A percentile compares a stretch with the other conserved stretches of the same genome.
These are phyloP conservation scores for Rhopilema esculentum DNA, from an alignment of 30 jellyfish, hydroid and myxozoan species.

Conservation along the genomic window DNA sequence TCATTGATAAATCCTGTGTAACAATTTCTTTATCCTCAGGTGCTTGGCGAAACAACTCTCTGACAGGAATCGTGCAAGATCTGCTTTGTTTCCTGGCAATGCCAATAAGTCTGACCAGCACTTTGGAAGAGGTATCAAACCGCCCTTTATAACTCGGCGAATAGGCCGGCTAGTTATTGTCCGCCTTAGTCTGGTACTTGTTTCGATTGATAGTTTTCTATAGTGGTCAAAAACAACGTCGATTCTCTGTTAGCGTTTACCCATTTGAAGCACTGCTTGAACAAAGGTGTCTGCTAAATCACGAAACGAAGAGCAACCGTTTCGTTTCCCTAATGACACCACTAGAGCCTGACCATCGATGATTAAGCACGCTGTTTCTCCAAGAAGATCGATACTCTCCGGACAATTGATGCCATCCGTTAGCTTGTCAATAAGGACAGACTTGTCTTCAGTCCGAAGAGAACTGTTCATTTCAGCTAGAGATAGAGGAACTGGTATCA, in stretches of 20 bases:
- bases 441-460: constrained; percentile 6
- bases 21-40: constrained; percentile 29
- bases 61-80: too few species aligned
- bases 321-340: constrained; percentile 5
- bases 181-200: constrained; percentile 7
- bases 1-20: constrained; percentile 20
- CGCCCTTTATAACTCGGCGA: constrained; percentile 13
- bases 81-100: constrained; percentile 33
- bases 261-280: neutral
- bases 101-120: constrained; percentile 19
- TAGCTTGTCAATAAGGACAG: too few species aligned
- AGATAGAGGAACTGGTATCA: constrained; percentile 25
- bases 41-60: constrained; percentile 42
- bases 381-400: too few species aligned
- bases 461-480: constrained; percentile 20
- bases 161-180: constrained; percentile 35
- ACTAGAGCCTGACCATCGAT: too few species aligned
- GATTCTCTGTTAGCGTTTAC: too few species aligned
- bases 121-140: constrained; percentile 24
- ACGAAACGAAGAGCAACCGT: neutral
- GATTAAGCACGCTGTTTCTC: too few species aligned
- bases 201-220: constrained; percentile 15
- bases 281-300: constrained; percentile 1
- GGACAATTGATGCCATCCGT: too few species aligned
- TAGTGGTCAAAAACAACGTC: constrained; percentile 21